Evolutionary conservation across 1,140 invertebrate genomes (phyloP).

Genomic region (Hydropsyche tenuis): DNA sequence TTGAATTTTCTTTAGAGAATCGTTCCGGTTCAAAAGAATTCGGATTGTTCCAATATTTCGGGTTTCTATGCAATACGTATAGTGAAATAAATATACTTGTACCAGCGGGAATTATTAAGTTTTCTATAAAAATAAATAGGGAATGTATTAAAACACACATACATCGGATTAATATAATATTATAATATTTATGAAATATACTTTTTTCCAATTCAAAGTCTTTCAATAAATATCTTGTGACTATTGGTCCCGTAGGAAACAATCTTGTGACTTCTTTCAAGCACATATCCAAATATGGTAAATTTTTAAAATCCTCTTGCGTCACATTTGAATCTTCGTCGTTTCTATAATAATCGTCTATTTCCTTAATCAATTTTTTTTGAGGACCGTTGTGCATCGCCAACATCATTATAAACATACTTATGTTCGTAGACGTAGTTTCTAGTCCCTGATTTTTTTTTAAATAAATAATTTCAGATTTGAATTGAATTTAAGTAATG

Average conservation of each 20-base stretch:
- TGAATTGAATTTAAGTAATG: too few relatives aligned
- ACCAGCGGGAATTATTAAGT: constrained; percentile 15
- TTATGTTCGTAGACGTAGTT: background rate
- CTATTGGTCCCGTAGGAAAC: constrained; percentile 44
- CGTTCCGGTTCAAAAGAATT: constrained; percentile 16
- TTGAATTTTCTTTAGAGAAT: constrained; percentile 1
- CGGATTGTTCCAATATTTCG: constrained; percentile 1
- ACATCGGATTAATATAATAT: background rate
- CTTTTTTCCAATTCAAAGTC: constrained; percentile 10
- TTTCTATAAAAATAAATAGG: background rate
- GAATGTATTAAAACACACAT: background rate
- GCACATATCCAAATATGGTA: constrained; percentile 45
- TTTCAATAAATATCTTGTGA: constrained; percentile 36
- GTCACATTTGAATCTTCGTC: background rate
- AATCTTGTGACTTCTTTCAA: constrained; percentile 45
- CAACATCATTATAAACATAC: constrained; percentile 32
- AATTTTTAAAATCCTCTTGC: constrained; percentile 33
- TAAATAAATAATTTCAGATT: constrained; percentile 4
- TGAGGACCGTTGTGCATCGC: constrained; percentile 47
- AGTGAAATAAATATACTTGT: background rate
- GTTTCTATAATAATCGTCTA: constrained; percentile 24
- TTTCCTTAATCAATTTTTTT: constrained; percentile 43
- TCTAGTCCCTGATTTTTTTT: constrained; percentile 15
- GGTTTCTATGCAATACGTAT: background rate
- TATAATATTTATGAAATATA: background rate